Base-by-base conservation (phyloP, 2,113 vertebrate genomes). In the Anthoscopus minutus region DNA sequence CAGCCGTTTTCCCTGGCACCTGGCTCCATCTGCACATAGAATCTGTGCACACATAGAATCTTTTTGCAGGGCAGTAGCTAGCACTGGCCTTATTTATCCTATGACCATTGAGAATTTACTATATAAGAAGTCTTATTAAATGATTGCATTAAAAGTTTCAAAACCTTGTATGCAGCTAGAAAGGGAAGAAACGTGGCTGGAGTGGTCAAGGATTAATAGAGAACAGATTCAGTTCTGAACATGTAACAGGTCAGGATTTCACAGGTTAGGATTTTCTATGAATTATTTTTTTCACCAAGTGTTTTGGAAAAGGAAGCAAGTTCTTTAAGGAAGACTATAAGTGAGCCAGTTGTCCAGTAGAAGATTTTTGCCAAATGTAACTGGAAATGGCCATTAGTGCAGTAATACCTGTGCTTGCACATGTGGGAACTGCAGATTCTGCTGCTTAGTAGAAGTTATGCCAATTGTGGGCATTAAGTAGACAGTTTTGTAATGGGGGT, bases 401-500 rank as follows among this genome's bases (percentile, higher is more conserved):
- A 77, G 35, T 61, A 42, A 70, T 37, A 61, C 5, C 53, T 53
- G 14, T 35, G 53, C 21, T 40, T 56, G 31, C 28, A 6, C 42
- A 10, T 6, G 5, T 69, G 50, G 45, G 38, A 78, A 28, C 47
- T 54, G 38, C 13, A 54, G 56, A 31, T 37, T 82, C 65, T 69
- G 35, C 42, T 81, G 42, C 37, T 74, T 37, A 25, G 30, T 27
- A 25, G 19, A n/a, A 72, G 22, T 40, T 37, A 25, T 2, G 12
- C 15, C 53, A 48, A 7, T 7, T 60, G 19, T 37, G 30, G 14
- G 5, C 21, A 31, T 81, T 47, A n/a, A 66, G 22, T 28, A 73
- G 33, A 24, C 21, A 21, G 18, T 45, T 28, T 25, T 66, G 4
- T 45, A 72, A 61, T 0, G 0, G 10, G 2, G 4, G 11, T 9